phyloP scores from a whole-genome alignment of 2,888 invertebrate species.

The Gari tellinella region DNA sequence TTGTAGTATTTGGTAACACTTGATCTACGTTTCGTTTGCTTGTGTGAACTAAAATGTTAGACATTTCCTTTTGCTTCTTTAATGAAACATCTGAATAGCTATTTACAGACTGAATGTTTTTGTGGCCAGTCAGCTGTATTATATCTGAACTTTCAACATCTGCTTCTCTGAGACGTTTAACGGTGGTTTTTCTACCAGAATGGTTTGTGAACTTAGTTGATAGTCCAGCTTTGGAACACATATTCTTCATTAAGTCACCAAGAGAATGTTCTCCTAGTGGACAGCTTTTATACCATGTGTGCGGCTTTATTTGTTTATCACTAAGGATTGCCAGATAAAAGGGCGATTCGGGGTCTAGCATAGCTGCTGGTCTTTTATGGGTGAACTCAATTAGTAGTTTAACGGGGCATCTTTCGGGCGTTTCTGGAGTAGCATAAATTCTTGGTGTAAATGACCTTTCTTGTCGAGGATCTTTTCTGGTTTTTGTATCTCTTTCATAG shows the following conservation, averaged over 20 bases:
- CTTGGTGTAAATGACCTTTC: background rate
- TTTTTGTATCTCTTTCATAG: constrained; percentile 1
- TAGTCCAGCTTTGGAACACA: constrained; percentile 6
- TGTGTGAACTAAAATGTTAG: too few relatives aligned
- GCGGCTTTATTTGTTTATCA: too few relatives aligned
- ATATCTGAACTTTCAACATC: too few relatives aligned
- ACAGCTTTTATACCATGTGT: too few relatives aligned
- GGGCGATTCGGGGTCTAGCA: too few relatives aligned
- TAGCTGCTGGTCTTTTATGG: too few relatives aligned
- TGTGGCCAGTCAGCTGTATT: constrained; percentile 14
- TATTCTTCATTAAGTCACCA: constrained; percentile 10
- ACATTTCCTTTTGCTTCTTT: constrained; percentile 10
- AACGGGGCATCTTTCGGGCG: constrained; percentile 1
- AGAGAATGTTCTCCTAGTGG: constrained; percentile 5
- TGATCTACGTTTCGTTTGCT: too few relatives aligned
- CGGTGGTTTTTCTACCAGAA: constrained; percentile 11
- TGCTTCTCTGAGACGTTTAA: constrained; percentile 9
- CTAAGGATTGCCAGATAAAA: too few relatives aligned
- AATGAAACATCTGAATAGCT: constrained; percentile 2
- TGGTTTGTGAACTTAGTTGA: background rate
- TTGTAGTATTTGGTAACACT: too few relatives aligned
- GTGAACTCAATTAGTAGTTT: background rate
- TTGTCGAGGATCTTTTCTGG: background rate
- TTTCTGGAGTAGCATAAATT: background rate
- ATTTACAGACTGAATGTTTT: too few relatives aligned